phyloP scores from a whole-genome alignment of 2,797 vertebrate species.

The Oreochromis mossambicus region DNA sequence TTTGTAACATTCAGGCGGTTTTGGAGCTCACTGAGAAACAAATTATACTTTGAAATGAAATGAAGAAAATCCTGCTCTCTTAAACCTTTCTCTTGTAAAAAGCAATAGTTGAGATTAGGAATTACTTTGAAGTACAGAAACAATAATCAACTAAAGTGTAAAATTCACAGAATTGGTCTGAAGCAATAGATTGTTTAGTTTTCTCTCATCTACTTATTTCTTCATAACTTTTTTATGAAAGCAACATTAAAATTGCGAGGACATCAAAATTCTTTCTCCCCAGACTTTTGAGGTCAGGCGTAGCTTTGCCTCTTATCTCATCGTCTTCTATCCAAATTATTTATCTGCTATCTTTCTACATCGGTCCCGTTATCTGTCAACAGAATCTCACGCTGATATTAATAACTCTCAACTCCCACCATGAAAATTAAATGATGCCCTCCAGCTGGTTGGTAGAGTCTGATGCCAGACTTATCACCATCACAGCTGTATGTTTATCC shows the following conservation, averaged over 20 bases:
- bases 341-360: slow-evolving; percentile 29
- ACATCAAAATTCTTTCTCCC: background rate
- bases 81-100: background rate
- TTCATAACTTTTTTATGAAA: background rate
- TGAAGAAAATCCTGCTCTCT: background rate
- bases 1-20: background rate
- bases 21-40: background rate
- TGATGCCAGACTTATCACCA: slow-evolving; percentile 47
- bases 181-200: background rate
- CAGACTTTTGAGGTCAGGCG: background rate
- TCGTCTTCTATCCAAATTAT: slow-evolving; percentile 4
- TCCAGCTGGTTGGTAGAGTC: slow-evolving; percentile 51
- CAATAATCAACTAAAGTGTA: background rate
- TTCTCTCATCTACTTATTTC: background rate
- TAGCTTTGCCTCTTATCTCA: background rate
- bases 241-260: background rate
- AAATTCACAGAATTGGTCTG: background rate
- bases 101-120: background rate
- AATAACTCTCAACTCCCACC: slow-evolving; percentile 43
- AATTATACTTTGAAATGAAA: background rate
- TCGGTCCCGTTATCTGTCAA: slow-evolving; percentile 42
- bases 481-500: slow-evolving; percentile 52
- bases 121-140: background rate
- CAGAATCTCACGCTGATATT: slow-evolving; percentile 35
- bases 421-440: slow-evolving; percentile 50